Evolutionary conservation across 2,888 invertebrate species (phyloP).

Genomic region (Helobdella robusta): DNA sequence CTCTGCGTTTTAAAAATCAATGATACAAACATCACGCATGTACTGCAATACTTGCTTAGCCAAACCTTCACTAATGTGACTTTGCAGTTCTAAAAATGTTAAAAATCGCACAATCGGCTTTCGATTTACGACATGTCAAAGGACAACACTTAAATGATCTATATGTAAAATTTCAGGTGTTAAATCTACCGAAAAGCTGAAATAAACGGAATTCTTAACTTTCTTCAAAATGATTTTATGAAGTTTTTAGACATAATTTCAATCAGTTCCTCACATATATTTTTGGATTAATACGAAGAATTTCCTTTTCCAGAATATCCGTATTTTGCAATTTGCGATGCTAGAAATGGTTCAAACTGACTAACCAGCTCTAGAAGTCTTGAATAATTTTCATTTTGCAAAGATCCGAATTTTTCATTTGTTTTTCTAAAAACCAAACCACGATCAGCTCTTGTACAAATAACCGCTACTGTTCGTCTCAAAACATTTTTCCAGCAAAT

Average conservation of each 20-base stretch:
- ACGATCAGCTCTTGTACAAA: background rate
- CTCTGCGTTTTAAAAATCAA: background rate
- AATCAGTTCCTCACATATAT: background rate
- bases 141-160: slow-evolving; percentile 1
- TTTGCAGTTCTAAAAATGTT: background rate
- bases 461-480: slow-evolving; percentile 4
- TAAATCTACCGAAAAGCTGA: background rate
- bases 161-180: too few relatives aligned
- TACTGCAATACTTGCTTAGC: slow-evolving; percentile 1
- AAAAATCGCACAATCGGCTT: background rate
- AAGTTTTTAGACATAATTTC: background rate
- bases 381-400: slow-evolving; percentile 2
- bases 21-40: background rate
- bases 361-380: slow-evolving; percentile 1
- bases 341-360: slow-evolving; percentile 1
- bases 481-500: background rate
- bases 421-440: slow-evolving; percentile 3
- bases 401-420: background rate
- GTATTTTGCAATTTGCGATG: background rate
- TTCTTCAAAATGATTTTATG: background rate
- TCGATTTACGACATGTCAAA: background rate
- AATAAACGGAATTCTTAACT: background rate
- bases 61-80: background rate
- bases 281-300: background rate
- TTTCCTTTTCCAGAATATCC: slow-evolving; percentile 1